Percentiles rank a stretch among this genome's conserved stretches.
These are phyloP conservation scores for Rhopalosiphum nymphaeae DNA, from an alignment of 2,888 invertebrate species.

Conservation along the genomic window DNA sequence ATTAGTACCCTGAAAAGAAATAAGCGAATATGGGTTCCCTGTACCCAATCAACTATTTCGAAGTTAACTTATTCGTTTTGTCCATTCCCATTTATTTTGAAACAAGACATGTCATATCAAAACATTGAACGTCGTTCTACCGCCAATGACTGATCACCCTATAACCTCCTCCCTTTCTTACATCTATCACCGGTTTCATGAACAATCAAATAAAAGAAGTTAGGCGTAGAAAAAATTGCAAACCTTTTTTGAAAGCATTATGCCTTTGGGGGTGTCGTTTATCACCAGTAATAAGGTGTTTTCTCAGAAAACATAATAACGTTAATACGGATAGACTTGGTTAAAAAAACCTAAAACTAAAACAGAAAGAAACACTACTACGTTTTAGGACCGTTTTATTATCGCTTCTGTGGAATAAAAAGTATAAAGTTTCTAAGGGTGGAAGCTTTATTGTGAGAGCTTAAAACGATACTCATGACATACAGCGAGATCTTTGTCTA, in stretches of 20 bases:
- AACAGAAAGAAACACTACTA: constrained; percentile 41
- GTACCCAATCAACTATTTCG: background rate
- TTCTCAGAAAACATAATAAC: constrained; percentile 45
- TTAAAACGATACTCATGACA: constrained; percentile 55
- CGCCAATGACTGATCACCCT: constrained; percentile 38
- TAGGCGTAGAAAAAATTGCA: constrained; percentile 46
- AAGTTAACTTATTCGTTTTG: background rate
- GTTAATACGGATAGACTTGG: constrained; percentile 53
- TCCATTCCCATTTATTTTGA: background rate
- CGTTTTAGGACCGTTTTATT: constrained; percentile 55
- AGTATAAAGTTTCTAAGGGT: constrained; percentile 47
- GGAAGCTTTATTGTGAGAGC: constrained; percentile 56
- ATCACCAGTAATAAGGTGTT: constrained; percentile 64
- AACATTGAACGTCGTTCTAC: background rate
- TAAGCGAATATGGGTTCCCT: background rate
- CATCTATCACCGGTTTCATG: constrained; percentile 47
- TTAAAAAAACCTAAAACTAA: constrained; percentile 41
- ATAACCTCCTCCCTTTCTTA: background rate
- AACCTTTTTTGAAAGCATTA: constrained; percentile 46
- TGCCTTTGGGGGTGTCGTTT: constrained; percentile 58
- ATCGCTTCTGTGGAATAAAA: constrained; percentile 40
- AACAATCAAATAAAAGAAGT: constrained; percentile 40
- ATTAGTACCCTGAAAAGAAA: background rate
- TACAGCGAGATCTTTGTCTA: constrained; percentile 46
- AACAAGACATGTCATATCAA: background rate